Conservation (phyloP, 1,140 invertebrate species). For the Drosophila auraria region DNA sequence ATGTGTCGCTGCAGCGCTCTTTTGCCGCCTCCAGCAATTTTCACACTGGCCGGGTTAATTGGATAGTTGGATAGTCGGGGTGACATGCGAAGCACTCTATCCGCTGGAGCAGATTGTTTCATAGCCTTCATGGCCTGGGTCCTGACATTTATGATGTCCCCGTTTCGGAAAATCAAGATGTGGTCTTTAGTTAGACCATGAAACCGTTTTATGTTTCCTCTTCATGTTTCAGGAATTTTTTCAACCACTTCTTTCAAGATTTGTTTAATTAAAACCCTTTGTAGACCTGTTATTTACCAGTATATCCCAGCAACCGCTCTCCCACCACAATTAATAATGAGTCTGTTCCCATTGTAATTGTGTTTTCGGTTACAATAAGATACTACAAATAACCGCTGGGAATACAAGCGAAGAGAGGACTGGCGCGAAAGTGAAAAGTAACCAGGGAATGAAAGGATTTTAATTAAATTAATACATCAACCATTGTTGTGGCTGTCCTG, state of each 20-base stretch:
- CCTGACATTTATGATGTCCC: slow-evolving; percentile 22
- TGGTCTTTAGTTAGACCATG: neutral
- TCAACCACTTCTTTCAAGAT: too few species aligned
- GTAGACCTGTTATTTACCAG: neutral
- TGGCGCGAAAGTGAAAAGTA: slow-evolving; percentile 12
- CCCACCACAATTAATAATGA: neutral
- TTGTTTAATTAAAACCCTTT: neutral
- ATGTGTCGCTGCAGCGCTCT: slow-evolving; percentile 23
- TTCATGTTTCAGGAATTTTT: neutral
- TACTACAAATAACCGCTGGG: slow-evolving; percentile 33
- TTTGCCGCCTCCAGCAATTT: slow-evolving; percentile 36
- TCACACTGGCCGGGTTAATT: slow-evolving; percentile 43
- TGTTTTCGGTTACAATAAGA: slow-evolving; percentile 28
- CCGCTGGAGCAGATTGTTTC: slow-evolving; percentile 20
- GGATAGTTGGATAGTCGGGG: slow-evolving; percentile 27
- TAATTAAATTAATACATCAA: slow-evolving; percentile 81
- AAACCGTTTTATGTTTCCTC: neutral
- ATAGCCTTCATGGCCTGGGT: neutral
- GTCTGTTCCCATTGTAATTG: slow-evolving; percentile 15
- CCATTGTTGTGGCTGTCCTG: slow-evolving; percentile 53
- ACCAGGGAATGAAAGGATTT: slow-evolving; percentile 74
- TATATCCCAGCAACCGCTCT: neutral
- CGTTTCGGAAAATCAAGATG: neutral
- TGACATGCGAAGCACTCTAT: slow-evolving; percentile 23
- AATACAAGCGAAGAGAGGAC: slow-evolving; percentile 13